Conservation (phyloP, 2,113 vertebrate species). For the Clarias macrocephalus region DNA sequence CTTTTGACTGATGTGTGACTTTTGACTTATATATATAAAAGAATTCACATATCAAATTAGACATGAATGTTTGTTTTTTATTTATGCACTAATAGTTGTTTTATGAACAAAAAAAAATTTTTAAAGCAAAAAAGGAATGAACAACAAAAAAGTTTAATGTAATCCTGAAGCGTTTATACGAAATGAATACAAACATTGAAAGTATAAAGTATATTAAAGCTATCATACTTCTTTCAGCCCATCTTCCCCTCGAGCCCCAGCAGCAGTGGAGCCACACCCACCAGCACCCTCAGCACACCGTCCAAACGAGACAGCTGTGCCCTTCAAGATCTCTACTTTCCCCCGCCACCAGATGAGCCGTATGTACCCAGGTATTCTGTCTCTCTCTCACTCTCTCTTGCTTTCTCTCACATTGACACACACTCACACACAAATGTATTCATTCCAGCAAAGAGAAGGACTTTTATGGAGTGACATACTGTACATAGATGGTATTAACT, state of each 20-base stretch:
- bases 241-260: conserved; percentile 95
- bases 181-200: not conserved
- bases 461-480: not conserved
- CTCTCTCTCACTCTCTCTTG: conserved; percentile 12
- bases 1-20: too few species aligned
- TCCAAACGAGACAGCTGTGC: conserved; percentile 95
- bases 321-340: conserved; percentile 95
- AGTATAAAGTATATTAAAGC: not conserved
- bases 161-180: not conserved
- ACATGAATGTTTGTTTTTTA: not conserved
- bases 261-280: conserved; percentile 92
- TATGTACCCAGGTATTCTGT: conserved; percentile 88
- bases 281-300: conserved; percentile 95
- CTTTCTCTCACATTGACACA: conserved; percentile 16
- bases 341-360: conserved; percentile 92
- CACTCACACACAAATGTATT: not conserved
- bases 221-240: conserved; percentile 74
- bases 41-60: not conserved
- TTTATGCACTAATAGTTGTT: not conserved
- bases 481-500: not conserved
- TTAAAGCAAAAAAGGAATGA: not conserved
- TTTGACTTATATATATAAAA: not conserved
- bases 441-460: not conserved
- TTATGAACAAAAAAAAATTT: not conserved
- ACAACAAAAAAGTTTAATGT: not conserved